Evolutionary conservation across 2,888 invertebrate genomes (phyloP), one percentile per base, ranked within the genome.

Genomic region (Ophioninae sp.): DNA sequence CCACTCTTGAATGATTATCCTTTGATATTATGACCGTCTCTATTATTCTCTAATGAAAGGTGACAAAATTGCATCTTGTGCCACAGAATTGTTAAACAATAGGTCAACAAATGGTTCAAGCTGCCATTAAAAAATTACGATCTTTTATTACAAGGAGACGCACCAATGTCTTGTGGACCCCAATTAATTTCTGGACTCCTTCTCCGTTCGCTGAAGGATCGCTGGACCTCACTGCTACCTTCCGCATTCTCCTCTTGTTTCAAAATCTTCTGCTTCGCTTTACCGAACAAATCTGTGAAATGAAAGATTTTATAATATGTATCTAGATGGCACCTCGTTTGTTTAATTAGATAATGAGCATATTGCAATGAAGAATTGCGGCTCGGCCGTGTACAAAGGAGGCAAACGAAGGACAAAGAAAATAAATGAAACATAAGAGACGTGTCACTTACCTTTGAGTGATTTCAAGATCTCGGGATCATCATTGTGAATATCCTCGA

Each of bases 231-330:
- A 7, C 86, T 37, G 57, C 88, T 88, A 56, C 84, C 85, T 72
- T 88, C 88, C 6, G 87, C 75, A 10, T 86, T 86, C 84, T 97
- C 97, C 85, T 96, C 96, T 86, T 96, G 94, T 89, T 97, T 97
- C 8, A 94, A 90, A 92, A 98, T 96, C 90, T 96, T 97, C 92
- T 97, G 97, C 92, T 98, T 99, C 0, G 98, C 98, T 93, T 97
- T 98, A 69, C 96, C 97, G 88, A 97, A 96, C 86, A 97, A 91
- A 90, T 94, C 95, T 95, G 87, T 81, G 91, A 88, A 0, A 6
- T n/a, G 2, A n/a, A n/a, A 79, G 6, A 8, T 62, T 6, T 21
- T 21, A 30, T 50, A 30, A 17, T 6, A 69, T 23, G 7, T 6
- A 13, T 17, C 2, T 23, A 20, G 17, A 68, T 21, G 13, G 0